Evolutionary conservation across 2,797 vertebrate genomes (phyloP).

Genomic region (Pelochelys cantorii): DNA sequence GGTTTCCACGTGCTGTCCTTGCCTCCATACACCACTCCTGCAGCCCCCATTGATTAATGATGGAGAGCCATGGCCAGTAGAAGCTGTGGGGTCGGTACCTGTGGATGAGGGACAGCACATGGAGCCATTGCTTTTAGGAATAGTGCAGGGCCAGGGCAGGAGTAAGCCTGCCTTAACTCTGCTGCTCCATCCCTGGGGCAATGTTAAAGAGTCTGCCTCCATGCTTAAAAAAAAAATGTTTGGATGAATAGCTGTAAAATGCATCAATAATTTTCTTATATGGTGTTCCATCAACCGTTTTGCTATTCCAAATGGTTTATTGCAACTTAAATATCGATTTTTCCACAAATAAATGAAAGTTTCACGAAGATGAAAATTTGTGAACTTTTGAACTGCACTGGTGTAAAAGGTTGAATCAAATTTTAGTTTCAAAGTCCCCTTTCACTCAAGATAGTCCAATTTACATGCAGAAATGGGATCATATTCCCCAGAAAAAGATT

Average conservation of each 20-base stretch:
- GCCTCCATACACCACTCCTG: too few species aligned
- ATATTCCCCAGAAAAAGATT: not conserved
- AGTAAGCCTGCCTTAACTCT: too few species aligned
- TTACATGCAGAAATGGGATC: not conserved
- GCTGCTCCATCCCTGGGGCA: too few species aligned
- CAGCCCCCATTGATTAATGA: too few species aligned
- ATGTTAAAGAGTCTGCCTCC: not conserved
- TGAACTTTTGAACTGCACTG: not conserved
- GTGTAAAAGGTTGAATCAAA: not conserved
- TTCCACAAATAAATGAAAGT: not conserved
- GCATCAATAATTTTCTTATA: not conserved
- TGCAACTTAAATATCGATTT: not conserved
- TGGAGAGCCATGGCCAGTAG: too few species aligned
- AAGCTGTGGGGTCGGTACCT: too few species aligned
- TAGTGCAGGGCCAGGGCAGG: too few species aligned
- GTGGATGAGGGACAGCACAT: too few species aligned
- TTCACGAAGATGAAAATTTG: not conserved
- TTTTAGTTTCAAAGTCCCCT: not conserved
- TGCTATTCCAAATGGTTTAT: not conserved
- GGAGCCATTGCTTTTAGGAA: too few species aligned
- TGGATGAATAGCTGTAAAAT: not conserved
- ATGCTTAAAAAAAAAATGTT: not conserved
- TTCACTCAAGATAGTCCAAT: not conserved
- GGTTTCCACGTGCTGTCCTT: too few species aligned
- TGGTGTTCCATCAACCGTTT: not conserved